Percentiles rank a stretch among this genome's conserved stretches.
Evolutionary conservation across 2,113 vertebrate species (phyloP).

Genomic region (Pipa parva): DNA sequence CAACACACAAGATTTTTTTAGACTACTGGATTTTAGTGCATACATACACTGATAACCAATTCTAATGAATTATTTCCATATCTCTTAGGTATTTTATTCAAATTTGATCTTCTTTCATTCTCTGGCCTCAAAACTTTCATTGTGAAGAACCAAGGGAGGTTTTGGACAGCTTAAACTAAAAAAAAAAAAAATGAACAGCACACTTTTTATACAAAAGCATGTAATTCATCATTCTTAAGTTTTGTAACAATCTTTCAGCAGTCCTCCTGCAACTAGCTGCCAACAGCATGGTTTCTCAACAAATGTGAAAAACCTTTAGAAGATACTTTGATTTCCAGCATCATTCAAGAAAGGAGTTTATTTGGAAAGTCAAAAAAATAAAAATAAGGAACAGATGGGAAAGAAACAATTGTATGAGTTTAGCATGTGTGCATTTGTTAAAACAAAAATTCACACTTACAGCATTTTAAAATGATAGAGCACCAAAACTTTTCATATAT

Average conservation of each 20-base stretch:
- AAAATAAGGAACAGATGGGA: slow-evolving; percentile 41
- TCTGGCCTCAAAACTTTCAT: slow-evolving; percentile 40
- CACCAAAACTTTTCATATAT: background rate
- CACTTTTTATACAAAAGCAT: no score
- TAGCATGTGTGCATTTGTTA: slow-evolving; percentile 11
- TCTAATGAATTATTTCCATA: slow-evolving; percentile 21
- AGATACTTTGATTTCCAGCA: slow-evolving; percentile 32
- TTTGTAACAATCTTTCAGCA: slow-evolving; percentile 29
- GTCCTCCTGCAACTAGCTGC: slow-evolving; percentile 23
- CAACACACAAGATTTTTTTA: no score
- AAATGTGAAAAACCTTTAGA: slow-evolving; percentile 31
- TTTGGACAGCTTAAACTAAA: slow-evolving; percentile 45
- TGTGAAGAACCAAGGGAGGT: slow-evolving; percentile 46
- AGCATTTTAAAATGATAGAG: slow-evolving; percentile 2
- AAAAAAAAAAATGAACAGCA: background rate
- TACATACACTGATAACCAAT: background rate
- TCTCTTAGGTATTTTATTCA: slow-evolving; percentile 11
- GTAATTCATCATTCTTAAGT: slow-evolving; percentile 41
- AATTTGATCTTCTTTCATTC: slow-evolving; percentile 48
- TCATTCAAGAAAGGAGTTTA: slow-evolving; percentile 39
- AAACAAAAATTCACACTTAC: background rate
- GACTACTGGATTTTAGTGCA: no score
- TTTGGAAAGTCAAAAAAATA: slow-evolving; percentile 37
- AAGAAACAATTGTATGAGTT: slow-evolving; percentile 15
- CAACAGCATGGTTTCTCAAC: slow-evolving; percentile 38